Conservation (phyloP, 2,888 invertebrate species). For the Drosophila conformis region DNA sequence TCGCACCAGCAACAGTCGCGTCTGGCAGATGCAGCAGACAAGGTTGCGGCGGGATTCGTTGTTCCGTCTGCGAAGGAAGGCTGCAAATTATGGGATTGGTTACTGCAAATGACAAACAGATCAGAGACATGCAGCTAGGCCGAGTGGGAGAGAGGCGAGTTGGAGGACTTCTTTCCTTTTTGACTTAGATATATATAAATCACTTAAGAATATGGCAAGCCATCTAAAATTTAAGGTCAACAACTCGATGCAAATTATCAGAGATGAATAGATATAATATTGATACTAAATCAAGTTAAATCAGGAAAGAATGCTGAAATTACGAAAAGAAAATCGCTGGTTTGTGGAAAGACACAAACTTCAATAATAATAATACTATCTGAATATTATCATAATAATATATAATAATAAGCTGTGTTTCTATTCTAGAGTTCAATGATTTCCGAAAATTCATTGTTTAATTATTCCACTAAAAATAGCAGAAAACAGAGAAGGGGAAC, state of each 20-base stretch:
- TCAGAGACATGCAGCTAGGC: slow-evolving; percentile 3
- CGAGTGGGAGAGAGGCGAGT: background rate
- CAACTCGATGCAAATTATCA: background rate
- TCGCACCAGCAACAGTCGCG: background rate
- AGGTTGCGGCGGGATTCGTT: slow-evolving; percentile 4
- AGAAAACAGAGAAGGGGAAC: no score
- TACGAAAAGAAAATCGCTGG: no score
- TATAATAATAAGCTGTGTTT: no score
- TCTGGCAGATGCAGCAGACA: slow-evolving; percentile 38
- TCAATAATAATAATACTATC: no score
- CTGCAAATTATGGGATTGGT: slow-evolving; percentile 33
- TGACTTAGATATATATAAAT: background rate
- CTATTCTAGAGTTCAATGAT: no score
- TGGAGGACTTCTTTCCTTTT: background rate
- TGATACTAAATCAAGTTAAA: background rate
- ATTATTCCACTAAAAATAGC: no score
- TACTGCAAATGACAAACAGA: slow-evolving; percentile 31
- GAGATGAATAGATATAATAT: background rate
- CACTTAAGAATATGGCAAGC: background rate
- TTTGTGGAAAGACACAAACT: no score
- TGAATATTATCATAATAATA: no score
- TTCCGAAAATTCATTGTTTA: no score
- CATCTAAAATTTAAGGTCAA: background rate
- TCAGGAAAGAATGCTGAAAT: background rate
- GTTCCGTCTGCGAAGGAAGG: slow-evolving; percentile 18